A percentile compares a stretch with the other conserved stretches of the same genome.
Conservation (phyloP, 2,113 vertebrate genomes). For the Zosterops lateralis region DNA sequence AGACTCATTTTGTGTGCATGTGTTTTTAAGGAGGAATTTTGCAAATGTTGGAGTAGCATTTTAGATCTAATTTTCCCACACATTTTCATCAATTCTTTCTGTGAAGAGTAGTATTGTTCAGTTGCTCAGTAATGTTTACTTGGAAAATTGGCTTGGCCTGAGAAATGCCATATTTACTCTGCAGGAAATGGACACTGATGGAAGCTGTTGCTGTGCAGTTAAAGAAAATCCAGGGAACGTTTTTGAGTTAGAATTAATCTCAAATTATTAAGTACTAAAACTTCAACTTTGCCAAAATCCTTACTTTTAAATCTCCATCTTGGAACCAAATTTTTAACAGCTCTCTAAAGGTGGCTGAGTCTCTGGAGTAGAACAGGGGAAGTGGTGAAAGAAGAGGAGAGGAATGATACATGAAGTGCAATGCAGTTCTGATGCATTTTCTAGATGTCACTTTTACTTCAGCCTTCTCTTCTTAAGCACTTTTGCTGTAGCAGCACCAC, state of each 20-base stretch:
- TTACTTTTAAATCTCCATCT: background rate
- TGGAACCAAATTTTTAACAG: background rate
- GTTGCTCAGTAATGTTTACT: background rate
- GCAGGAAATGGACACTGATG: background rate
- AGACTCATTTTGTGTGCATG: background rate
- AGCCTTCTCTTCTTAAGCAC: background rate
- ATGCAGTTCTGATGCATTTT: background rate
- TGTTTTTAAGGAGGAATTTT: background rate
- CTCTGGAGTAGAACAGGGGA: background rate
- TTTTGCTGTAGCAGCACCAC: background rate
- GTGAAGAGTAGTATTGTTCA: background rate
- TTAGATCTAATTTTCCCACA: background rate
- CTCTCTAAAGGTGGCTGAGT: background rate
- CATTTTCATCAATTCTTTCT: background rate
- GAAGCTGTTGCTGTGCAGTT: background rate
- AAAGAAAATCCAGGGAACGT: background rate
- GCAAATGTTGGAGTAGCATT: background rate
- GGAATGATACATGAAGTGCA: background rate
- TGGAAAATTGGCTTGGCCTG: constrained; percentile 24
- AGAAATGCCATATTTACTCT: constrained; percentile 16
- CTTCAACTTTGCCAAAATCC: background rate
- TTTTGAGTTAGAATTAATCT: background rate
- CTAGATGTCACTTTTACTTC: background rate
- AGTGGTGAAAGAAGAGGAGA: background rate
- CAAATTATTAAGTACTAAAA: background rate